Conservation (phyloP, 2,797 vertebrate genomes). For the Hydrophis major region DNA sequence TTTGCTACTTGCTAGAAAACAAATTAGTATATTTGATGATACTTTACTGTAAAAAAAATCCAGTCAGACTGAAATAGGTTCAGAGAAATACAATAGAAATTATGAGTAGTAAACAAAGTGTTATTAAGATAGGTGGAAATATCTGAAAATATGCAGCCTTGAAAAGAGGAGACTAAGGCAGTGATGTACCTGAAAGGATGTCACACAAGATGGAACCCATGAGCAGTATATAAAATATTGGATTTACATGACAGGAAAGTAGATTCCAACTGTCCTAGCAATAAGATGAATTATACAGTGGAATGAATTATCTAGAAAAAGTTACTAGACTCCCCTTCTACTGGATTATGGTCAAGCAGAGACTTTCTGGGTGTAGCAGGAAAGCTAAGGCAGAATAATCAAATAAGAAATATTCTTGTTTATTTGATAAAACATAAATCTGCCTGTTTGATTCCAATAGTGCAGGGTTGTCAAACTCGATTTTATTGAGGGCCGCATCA, state of each 20-base stretch:
- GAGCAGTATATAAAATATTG: background rate
- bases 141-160: background rate
- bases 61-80: background rate
- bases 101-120: background rate
- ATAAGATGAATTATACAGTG: background rate
- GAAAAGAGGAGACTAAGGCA: background rate
- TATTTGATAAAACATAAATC: background rate
- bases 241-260: background rate
- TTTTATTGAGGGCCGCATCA: too few species aligned
- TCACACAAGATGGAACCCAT: background rate
- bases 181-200: background rate
- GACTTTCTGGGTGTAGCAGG: background rate
- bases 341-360: background rate
- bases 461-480: too few species aligned
- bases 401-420: background rate
- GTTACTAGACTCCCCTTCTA: background rate
- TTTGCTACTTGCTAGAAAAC: background rate
- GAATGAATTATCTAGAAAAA: background rate
- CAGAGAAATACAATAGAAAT: background rate
- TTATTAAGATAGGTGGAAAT: background rate
- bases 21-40: background rate
- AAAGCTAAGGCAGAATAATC: background rate
- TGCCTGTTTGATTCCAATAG: background rate
- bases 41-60: background rate
- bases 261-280: background rate